Base-by-base conservation (phyloP, 2,888 invertebrate genomes). In the Euplagia quadripunctaria region DNA sequence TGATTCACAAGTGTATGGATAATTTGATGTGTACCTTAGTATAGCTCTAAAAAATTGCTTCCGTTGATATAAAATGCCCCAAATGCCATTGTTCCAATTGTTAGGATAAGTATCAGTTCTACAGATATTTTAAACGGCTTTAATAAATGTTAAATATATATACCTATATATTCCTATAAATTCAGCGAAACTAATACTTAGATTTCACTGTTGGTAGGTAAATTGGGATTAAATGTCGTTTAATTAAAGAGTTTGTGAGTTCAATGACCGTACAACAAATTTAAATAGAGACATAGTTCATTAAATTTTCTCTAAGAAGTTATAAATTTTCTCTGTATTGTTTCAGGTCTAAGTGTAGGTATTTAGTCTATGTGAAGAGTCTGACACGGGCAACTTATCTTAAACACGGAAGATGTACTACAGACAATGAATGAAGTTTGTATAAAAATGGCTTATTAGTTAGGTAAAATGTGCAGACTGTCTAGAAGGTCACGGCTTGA, bases 401-500 rank as follows among this genome's bases (percentile, higher is more conserved):
- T 51, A 20, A 66, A 66, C 17, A 51, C 51, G 41, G 11, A 11
- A 17, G 66, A 66, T 66, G 46, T 72, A 64, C 58, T 66, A 71
- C 46, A 46, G 41, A 58, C 52, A 71, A 71, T 64, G 46, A 68
- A 69, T 69, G 69, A 69, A 67, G 71, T 70, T 75, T 64, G 73
- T 74, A 79, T 77, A 58, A 68, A 73, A 71, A 70, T 67, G 80
- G 73, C 76, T 77, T 76, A 76, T 78, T 73, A 72, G 76, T 72
- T 75, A 74, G 71, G 69, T 72, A 77, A 76, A 79, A 77, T 79
- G 79, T 75, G 80, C 72, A 77, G 78, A 76, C 63, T 49, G 70
- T 69, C 65, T 49, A 71, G 85, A 83, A 80, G 84, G 82, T 77
- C 81, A 80, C 71, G 64, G 75, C 73, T 74, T 71, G 75, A 73